Conservation (phyloP, 2,797 vertebrate genomes). For the Myotis daubentonii region DNA sequence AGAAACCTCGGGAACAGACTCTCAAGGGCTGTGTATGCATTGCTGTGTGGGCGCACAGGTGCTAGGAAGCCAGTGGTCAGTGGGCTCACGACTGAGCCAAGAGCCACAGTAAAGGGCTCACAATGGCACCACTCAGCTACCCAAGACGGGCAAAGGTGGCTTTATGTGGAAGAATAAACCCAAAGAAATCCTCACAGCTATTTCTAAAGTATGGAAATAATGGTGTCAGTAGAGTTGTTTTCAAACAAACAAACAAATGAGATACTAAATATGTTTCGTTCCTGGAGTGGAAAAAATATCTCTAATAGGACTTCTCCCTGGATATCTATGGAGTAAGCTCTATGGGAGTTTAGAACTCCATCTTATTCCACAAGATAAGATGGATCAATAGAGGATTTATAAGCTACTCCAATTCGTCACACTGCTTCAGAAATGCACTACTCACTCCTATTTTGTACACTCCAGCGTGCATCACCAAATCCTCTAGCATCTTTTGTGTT, state of each 20-base stretch:
- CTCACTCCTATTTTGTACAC: background rate
- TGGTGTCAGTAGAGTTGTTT: background rate
- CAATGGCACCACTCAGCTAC: background rate
- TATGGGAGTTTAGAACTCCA: background rate
- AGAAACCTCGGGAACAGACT: background rate
- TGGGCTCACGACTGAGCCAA: background rate
- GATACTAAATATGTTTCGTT: background rate
- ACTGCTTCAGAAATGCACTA: background rate
- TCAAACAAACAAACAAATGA: background rate
- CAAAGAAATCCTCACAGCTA: background rate
- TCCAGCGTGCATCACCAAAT: background rate
- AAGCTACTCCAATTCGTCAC: background rate
- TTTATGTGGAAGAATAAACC: background rate
- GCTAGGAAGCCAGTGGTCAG: background rate
- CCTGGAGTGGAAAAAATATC: background rate
- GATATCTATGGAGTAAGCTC: background rate
- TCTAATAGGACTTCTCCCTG: background rate
- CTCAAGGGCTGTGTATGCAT: background rate
- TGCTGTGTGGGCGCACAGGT: background rate
- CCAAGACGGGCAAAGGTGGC: background rate
- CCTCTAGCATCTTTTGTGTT: background rate
- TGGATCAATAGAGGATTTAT: background rate
- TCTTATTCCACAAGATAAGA: background rate
- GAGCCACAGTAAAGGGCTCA: background rate
- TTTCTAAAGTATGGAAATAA: background rate